These are phyloP conservation scores for Tamias sibiricus DNA, from an alignment of 2,113 vertebrate genomes.

Conservation along the genomic window DNA sequence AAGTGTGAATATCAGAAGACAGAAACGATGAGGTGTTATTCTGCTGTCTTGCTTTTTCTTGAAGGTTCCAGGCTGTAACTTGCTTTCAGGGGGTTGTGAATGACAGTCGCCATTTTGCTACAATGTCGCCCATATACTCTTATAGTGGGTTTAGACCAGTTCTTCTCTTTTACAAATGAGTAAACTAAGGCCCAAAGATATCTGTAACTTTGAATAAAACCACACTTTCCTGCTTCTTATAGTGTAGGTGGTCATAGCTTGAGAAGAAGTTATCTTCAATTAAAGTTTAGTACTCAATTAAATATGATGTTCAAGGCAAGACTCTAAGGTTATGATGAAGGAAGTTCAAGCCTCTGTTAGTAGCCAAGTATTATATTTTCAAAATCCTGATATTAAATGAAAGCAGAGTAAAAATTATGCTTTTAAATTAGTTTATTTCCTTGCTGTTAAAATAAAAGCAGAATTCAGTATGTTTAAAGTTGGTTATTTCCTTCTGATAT, in stretches of 20 bases:
- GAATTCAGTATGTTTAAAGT: constrained; percentile 18
- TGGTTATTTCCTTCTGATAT: background rate
- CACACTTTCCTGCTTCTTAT: background rate
- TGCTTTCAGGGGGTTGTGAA: too few relatives aligned
- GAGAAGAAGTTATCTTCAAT: constrained; percentile 13
- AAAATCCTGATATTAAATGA: constrained; percentile 33
- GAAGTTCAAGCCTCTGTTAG: constrained; percentile 25
- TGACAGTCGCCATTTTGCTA: too few relatives aligned
- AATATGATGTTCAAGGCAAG: constrained; percentile 31
- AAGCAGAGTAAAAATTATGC: background rate
- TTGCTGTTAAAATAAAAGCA: constrained; percentile 34
- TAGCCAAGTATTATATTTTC: constrained; percentile 39
- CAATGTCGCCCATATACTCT: too few relatives aligned
- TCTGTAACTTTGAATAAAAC: constrained; percentile 33
- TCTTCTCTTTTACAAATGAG: background rate
- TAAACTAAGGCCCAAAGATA: background rate
- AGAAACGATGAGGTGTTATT: background rate
- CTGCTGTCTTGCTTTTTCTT: background rate
- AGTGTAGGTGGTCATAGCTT: background rate
- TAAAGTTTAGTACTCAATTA: constrained; percentile 44
- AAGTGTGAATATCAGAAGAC: background rate
- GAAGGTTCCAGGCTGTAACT: background rate
- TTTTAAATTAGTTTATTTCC: constrained; percentile 56
- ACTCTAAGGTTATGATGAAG: constrained; percentile 16
- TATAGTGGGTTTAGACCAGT: background rate